Percentiles rank a stretch among this genome's conserved stretches.
Conservation (phyloP, 2,797 vertebrate genomes). For the Macrochelys suwanniensis region DNA sequence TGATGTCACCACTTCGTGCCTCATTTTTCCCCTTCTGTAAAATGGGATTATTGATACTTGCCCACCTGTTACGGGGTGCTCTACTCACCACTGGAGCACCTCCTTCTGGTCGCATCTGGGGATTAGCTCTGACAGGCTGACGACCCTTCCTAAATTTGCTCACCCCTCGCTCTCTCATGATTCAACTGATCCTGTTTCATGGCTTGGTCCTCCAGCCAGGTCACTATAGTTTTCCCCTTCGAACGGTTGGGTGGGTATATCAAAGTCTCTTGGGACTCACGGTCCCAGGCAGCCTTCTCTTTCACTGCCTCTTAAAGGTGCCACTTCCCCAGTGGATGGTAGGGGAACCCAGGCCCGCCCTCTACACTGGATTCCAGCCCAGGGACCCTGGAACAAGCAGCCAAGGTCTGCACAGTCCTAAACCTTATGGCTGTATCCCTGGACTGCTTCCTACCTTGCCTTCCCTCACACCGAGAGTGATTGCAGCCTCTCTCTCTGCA, state of each 20-base stretch:
- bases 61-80: neutral
- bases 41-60: neutral
- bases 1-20: neutral
- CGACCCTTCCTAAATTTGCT: neutral
- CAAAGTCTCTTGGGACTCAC: neutral
- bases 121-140: neutral
- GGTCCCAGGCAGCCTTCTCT: neutral
- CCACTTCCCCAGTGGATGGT: neutral
- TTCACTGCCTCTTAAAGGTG: neutral
- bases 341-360: too few species aligned
- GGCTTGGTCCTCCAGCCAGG: neutral
- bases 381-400: neutral
- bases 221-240: neutral
- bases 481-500: neutral
- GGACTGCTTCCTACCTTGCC: neutral
- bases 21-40: neutral
- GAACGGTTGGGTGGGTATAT: neutral
- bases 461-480: neutral
- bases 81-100: neutral
- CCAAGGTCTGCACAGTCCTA: neutral
- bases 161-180: neutral
- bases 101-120: neutral
- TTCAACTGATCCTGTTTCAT: neutral
- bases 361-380: neutral
- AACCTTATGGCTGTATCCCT: neutral